Evolutionary conservation across 1,140 invertebrate genomes (phyloP), one percentile per base, ranked within the genome.

Genomic region (Proctacanthus coquilletti): DNA sequence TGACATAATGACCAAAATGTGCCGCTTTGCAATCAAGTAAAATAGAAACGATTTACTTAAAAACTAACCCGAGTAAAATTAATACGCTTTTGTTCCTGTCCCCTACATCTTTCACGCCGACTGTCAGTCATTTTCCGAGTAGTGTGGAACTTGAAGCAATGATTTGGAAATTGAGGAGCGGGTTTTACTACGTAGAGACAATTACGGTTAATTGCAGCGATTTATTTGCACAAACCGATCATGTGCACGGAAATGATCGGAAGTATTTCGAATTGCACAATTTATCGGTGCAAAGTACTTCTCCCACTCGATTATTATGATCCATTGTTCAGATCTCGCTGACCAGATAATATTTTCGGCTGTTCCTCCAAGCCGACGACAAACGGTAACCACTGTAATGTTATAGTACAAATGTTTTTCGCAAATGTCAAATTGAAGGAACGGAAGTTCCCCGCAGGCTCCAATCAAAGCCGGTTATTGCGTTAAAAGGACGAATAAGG

Each of bases 81-180:
- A n/a, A n/a, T n/a, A n/a, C n/a, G n/a, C n/a, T n/a, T n/a, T n/a
- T n/a, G n/a, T n/a, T n/a, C n/a, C n/a, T n/a, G n/a, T n/a, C n/a
- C n/a, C n/a, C n/a, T n/a, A n/a, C n/a, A n/a, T n/a, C n/a, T 74
- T 56, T 64, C 33, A 15, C 18, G 21, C 57, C 32, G 27, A 42
- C 8, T 13, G 23, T 13, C 8, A 27, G 13, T 27, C 23, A 27
- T 27, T 13, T 27, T 27, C 23, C 23, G 23, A 27, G 23, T 27
- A 8, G 23, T 27, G 23, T 27, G 8, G 23, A 27, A 13, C 13
- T 8, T 27, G 23, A 9, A 8, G 13, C 13, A 27, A 27, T 27
- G 8, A 13, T 27, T 27, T 27, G 8, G 23, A 27, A 27, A n/a
- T n/a, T n/a, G n/a, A 27, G 13, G 13, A 27, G 8, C 23, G 13